Evolutionary conservation across 2,113 vertebrate species (phyloP).

Genomic region (Pelecanus crispus): DNA sequence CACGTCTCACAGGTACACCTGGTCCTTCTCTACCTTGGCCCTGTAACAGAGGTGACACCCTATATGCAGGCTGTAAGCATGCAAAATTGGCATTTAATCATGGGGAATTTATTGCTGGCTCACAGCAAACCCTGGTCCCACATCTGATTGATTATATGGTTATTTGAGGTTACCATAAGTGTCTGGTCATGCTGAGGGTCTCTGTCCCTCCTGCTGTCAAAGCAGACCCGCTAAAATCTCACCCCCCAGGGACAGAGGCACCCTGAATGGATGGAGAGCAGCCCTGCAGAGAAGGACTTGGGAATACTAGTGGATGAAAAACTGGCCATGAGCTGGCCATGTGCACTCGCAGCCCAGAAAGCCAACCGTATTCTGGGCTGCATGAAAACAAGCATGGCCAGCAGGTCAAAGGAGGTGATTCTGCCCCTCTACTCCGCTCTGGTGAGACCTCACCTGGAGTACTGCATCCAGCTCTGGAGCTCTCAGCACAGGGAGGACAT

Average conservation of each 20-base stretch:
- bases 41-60: rapidly evolving
- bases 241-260: too few relatives aligned
- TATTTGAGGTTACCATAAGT: neutral
- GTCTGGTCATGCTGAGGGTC: neutral
- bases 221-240: neutral
- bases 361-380: neutral
- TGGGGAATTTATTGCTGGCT: neutral
- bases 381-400: neutral
- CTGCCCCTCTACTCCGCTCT: neutral
- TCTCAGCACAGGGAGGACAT: neutral
- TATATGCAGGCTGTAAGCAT: neutral
- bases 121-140: neutral
- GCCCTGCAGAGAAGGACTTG: neutral
- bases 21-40: neutral
- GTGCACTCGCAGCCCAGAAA: neutral
- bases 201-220: neutral
- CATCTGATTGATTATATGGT: neutral
- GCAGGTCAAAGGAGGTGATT: neutral
- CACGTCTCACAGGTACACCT: neutral
- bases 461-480: neutral
- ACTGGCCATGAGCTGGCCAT: rapidly evolving
- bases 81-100: neutral
- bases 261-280: too few relatives aligned
- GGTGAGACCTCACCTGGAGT: neutral
- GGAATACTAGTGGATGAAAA: neutral